Percentiles rank a stretch among this genome's conserved stretches.
Conservation (phyloP, 1,140 invertebrate genomes). For the Saccostrea cuccullata region DNA sequence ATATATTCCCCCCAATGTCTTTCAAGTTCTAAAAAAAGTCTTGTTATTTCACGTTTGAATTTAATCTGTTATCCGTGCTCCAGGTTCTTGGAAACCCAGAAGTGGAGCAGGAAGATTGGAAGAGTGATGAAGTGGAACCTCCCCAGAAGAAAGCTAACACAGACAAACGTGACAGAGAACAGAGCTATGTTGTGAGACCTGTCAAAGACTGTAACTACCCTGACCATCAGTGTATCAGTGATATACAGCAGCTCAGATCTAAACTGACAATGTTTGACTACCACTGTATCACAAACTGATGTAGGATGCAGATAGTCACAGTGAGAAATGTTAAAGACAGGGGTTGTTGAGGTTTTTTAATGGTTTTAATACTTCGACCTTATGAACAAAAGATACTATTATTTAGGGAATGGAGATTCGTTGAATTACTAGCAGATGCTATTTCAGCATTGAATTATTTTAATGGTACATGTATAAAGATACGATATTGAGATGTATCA, state of each 20-base stretch:
- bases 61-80: neutral
- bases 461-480: too few species aligned
- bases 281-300: neutral
- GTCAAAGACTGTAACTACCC: neutral
- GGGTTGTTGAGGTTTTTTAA: too few species aligned
- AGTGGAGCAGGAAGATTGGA: neutral
- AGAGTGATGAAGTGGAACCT: neutral
- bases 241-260: neutral
- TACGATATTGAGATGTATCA: too few species aligned
- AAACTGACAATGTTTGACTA: conserved; percentile 12
- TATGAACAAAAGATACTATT: too few species aligned
- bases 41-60: too few species aligned
- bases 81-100: conserved; percentile 37
- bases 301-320: neutral
- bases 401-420: too few species aligned
- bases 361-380: too few species aligned
- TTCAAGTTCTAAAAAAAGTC: too few species aligned
- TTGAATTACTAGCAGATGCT: too few species aligned
- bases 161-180: neutral
- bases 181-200: neutral
- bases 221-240: conserved; percentile 10
- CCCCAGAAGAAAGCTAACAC: neutral
- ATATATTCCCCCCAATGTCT: too few species aligned
- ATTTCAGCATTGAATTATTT: too few species aligned
- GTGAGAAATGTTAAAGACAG: too few species aligned